phyloP scores from a whole-genome alignment of 1,140 invertebrate species.

The Drosophila ananassae region DNA sequence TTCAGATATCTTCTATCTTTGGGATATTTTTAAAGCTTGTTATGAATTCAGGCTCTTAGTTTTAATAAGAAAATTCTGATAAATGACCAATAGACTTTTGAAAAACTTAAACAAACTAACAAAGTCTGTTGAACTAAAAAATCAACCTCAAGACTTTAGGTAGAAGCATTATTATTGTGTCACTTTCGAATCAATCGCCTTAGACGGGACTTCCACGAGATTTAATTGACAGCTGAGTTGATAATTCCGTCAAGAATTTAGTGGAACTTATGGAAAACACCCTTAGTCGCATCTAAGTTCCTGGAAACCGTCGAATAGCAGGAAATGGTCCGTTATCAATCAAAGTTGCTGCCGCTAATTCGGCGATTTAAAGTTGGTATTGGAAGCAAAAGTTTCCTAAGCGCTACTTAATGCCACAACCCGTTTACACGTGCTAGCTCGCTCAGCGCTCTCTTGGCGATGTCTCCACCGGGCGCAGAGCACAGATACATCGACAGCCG shows the following conservation, averaged over 20 bases:
- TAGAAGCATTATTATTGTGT: not conserved
- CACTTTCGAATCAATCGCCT: not conserved
- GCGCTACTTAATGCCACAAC: not conserved
- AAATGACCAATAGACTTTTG: not conserved
- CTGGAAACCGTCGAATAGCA: not conserved
- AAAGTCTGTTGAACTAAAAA: not conserved
- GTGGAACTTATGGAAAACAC: not conserved
- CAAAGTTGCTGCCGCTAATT: slow-evolving; percentile 1
- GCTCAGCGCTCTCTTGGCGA: not conserved
- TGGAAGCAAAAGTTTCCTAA: not conserved
- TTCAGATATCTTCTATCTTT: not conserved
- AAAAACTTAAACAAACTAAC: not conserved
- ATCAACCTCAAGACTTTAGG: not conserved
- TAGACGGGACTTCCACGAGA: not conserved
- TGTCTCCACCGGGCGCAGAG: not conserved
- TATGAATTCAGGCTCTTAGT: not conserved
- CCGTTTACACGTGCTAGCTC: slow-evolving; percentile 18
- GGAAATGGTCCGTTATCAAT: not conserved
- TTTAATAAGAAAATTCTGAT: not conserved
- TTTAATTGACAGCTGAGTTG: not conserved
- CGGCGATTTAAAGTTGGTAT: slow-evolving; percentile 3
- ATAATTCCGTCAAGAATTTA: not conserved
- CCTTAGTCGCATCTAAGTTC: slow-evolving; percentile 1
- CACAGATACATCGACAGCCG: slow-evolving; percentile 32
- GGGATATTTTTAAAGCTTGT: too few species aligned